Base-by-base conservation (phyloP, 92 coral and sea anemone species). In the Pocillopora meandrina region DNA sequence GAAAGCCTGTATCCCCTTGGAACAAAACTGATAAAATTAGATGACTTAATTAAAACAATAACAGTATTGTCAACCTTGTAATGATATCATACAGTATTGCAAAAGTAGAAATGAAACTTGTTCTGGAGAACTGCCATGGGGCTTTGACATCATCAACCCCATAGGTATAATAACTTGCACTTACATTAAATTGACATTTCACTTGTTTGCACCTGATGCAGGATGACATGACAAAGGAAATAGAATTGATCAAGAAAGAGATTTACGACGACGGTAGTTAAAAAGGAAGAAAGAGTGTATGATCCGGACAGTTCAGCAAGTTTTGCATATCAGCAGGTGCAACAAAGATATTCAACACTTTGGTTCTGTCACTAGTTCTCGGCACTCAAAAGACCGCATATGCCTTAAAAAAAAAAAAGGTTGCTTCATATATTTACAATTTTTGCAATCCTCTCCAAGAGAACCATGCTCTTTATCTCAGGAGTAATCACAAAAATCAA, bases 371-470 rank as follows among this genome's bases (percentile, higher is more conserved):
- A 33, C 75, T 34, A 35, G 57, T 35, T 18, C 12, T 13, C 11
- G 75, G 42, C 75, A 33, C 75, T 71, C 58, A 35, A 20, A 34
- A 71, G 56, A 71, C 56, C 34, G 75, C 14, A 34, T 71, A 71
- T 3, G 42, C 9, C 35, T 26, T 57, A 13, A 71, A 71, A 13
- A 19, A 71, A 35, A 19, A 76, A 55, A 77, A 86, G 82, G 67
- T 89, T 21, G 89, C 79, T 36, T 68, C 86, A 36, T 71, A 85
- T 12, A 57, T 70, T 57, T 89, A 85, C 81, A 88, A 34, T 12
- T 60, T 88, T 33, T 90, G 90, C 23, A 90, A 90, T 71, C 77
- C 71, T 65, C 66, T 90, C 35, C 93, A 90, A 49, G 71, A 77
- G 52, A 87, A 90, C 69, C 70, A 87, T 73, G 82, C 85, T 65